Base-by-base conservation (phyloP, 2,797 vertebrate species). In the Hemibagrus guttatus region DNA sequence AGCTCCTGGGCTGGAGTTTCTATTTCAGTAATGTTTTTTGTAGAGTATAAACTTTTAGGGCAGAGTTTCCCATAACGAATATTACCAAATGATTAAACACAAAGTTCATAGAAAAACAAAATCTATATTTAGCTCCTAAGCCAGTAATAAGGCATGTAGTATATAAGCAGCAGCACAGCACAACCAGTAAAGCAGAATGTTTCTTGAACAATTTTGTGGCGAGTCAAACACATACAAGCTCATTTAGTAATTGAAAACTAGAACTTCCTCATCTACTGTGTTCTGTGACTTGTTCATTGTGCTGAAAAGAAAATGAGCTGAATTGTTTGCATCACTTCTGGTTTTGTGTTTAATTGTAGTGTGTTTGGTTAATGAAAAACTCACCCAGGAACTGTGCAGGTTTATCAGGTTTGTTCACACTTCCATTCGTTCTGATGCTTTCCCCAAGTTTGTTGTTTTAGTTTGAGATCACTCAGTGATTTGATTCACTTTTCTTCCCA, bases 211-310 rank as follows among this genome's bases (percentile, higher is more conserved):
- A 5, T 35, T 79, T 42, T 49, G n/a, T 21, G 16, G 46, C 0
- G 8, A 12, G 49, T 54, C 16, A 76, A 75, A 54, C 46, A 17
- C 5, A 0, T 80, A 12, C 5, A 39, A 79, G 59, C 28, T 6
- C 31, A 64, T 49, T 28, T 81, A 21, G 14, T 66, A 80, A 80
- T 80, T 61, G n/a, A n/a, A n/a, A n/a, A n/a, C n/a, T n/a, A n/a
- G 23, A 63, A 42, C 56, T 21, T 78, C n/a, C n/a, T 54, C 2
- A 4, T n/a, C 72, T 75, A 2, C 46, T 28, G 42, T 17, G 23
- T n/a, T 21, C 5, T 61, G 9, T 6, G 6, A 6, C 21, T 8
- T 31, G 63, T 28, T 5, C 63, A 66, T 66, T 71, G 35, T 39
- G 11, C 39, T 42, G 69, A 14, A 46, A 74, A 46, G 2, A 52